Base-by-base conservation (phyloP, 2,888 invertebrate species). In the Strigamia crassipes region DNA sequence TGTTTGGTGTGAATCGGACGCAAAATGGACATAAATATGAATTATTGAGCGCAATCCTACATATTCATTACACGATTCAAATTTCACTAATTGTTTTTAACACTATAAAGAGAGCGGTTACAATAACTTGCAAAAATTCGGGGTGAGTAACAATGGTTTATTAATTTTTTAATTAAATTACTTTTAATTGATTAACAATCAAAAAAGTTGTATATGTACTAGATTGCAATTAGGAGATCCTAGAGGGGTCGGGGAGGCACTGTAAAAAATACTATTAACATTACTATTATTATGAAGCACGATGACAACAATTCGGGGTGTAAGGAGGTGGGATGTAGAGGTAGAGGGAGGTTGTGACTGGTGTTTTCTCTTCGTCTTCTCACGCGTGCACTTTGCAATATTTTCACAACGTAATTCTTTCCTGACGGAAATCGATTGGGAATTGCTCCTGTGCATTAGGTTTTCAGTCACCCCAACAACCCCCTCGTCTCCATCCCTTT, bases 331-430 rank as follows among this genome's bases (percentile, higher is more conserved):
- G 5, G n/a, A 51, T 15, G n/a, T 42, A 5, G 46, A n/a, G 46
- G 18, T 18, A 18, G n/a, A 15, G n/a, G 18, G 18, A 21, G 18
- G 56, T 56, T 18, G 56, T 56, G 56, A 56, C 56, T 56, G 56
- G 56, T 56, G 18, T 56, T 56, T 56, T 56, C 56, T 56, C 18
- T 56, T 56, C 56, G 56, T 9, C 56, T 56, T 56, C 56, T 21
- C 56, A 56, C 56, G 56, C 56, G 56, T 56, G 56, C 56, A 56
- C 18, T 56, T 56, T 56, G 56, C 56, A 56, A 56, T 56, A 56
- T 56, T 56, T 56, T 18, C 56, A 56, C 56, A 56, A 21, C 56
- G 56, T 56, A 56, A 56, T 56, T 56, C 56, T 56, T 56, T 56
- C 56, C 18, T 56, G 56, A 56, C 56, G 56, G 56, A 56, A 56